These are phyloP conservation scores for Dysidea cf. avara DNA, from an alignment of 37 sponge, comb jelly and placozoan species.

Conservation along the genomic window DNA sequence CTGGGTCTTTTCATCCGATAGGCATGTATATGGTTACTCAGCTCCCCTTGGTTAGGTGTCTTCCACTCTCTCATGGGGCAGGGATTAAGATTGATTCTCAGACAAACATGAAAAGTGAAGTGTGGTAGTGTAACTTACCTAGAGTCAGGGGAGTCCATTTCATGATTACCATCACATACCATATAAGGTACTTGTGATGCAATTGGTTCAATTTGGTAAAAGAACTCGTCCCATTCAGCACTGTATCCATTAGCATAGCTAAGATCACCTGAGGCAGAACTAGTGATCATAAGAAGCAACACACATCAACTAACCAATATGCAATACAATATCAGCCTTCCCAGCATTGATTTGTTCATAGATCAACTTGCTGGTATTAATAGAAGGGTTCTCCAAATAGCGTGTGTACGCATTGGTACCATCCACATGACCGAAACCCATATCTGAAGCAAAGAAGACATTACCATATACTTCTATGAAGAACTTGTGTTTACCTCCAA, in stretches of 20 bases:
- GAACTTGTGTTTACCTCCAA: slow-evolving; percentile 5
- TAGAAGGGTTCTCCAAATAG: slow-evolving; percentile 31
- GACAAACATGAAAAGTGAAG: no score
- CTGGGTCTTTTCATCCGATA: no score
- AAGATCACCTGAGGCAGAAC: no score
- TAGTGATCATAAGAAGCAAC: no score
- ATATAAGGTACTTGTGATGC: slow-evolving; percentile 56
- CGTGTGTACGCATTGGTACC: slow-evolving; percentile 20
- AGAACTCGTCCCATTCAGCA: slow-evolving; percentile 78
- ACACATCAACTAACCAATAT: no score
- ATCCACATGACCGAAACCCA: slow-evolving; percentile 35
- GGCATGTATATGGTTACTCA: no score
- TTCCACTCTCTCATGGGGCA: no score
- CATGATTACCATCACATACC: slow-evolving; percentile 80
- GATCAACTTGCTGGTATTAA: slow-evolving; percentile 47
- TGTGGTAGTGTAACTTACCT: no score
- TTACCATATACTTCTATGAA: background rate
- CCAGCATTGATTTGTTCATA: background rate
- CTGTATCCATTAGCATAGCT: slow-evolving; percentile 58
- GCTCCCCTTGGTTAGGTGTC: no score
- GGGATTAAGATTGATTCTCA: no score
- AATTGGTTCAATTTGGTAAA: slow-evolving; percentile 51
- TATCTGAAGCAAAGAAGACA: slow-evolving; percentile 9
- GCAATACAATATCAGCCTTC: slow-evolving; percentile 49
- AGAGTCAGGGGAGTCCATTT: slow-evolving; percentile 58